phyloP scores from a whole-genome alignment of 2,113 vertebrate species.

The Leptobrachium leishanense region DNA sequence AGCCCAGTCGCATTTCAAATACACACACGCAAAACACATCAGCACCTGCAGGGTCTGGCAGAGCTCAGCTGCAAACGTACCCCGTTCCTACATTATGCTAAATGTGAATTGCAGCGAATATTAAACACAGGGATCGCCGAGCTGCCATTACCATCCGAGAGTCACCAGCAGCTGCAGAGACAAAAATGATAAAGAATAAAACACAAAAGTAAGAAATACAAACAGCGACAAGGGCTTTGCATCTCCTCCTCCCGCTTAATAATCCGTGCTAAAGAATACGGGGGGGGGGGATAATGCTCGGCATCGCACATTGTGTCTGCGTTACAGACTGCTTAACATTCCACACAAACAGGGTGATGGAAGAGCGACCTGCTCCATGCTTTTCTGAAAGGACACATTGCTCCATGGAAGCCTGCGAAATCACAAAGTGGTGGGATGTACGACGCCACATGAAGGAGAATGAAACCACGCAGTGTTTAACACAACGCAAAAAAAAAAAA shows the following conservation, averaged over 20 bases:
- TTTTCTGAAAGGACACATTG: too few relatives aligned
- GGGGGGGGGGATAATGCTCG: not conserved
- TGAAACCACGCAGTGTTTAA: too few relatives aligned
- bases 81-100: slow-evolving; percentile 8
- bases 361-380: too few relatives aligned
- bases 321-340: too few relatives aligned
- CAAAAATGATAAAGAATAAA: not conserved
- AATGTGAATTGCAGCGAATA: slow-evolving; percentile 4
- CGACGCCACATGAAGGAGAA: too few relatives aligned
- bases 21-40: not conserved
- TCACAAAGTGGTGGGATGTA: too few relatives aligned
- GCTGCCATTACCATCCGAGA: not conserved
- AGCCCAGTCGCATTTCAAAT: not conserved
- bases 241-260: not conserved
- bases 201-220: not conserved
- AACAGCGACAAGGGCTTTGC: not conserved
- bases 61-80: slow-evolving; percentile 13
- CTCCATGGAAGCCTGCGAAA: too few relatives aligned
- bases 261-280: not conserved
- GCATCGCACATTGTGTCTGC: not conserved
- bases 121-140: not conserved
- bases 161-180: slow-evolving; percentile 17
- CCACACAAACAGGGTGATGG: too few relatives aligned
- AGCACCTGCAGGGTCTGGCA: slow-evolving; percentile 12
- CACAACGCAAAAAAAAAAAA: too few relatives aligned